These are phyloP conservation scores for Ormia ochracea DNA, from an alignment of 2,888 invertebrate species.

Conservation along the genomic window DNA sequence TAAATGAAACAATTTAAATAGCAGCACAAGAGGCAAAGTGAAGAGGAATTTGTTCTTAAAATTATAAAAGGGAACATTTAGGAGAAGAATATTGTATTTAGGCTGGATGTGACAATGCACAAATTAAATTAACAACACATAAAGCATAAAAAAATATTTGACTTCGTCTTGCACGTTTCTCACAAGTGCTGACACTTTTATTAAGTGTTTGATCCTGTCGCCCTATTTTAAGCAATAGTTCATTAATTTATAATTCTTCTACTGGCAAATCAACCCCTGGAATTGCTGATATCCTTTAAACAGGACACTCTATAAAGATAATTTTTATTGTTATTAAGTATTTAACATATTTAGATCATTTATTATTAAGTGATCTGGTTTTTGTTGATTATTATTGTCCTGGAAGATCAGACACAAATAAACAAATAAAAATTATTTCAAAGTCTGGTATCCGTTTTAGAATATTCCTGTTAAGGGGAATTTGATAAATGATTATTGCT, in stretches of 20 bases:
- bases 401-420: neutral
- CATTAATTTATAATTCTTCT: slow-evolving; percentile 54
- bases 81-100: neutral
- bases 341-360: slow-evolving; percentile 72
- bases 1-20: slow-evolving; percentile 54
- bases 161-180: neutral
- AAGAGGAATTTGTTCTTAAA: slow-evolving; percentile 29
- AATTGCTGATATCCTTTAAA: neutral
- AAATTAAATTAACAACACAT: slow-evolving; percentile 60
- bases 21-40: slow-evolving; percentile 27
- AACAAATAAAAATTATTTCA: slow-evolving; percentile 3
- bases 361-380: slow-evolving; percentile 67
- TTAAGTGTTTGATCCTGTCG: slow-evolving; percentile 38
- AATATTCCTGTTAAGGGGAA: neutral
- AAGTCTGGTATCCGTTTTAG: neutral
- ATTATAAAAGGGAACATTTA: slow-evolving; percentile 10
- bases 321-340: slow-evolving; percentile 52
- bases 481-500: slow-evolving; percentile 44
- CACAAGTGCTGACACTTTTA: slow-evolving; percentile 56
- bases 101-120: slow-evolving; percentile 48
- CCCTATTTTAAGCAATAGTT: slow-evolving; percentile 13
- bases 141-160: slow-evolving; percentile 13
- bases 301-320: slow-evolving; percentile 41
- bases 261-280: slow-evolving; percentile 12
- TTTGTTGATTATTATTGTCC: neutral